Conservation (phyloP, 1,140 invertebrate genomes). For the Drosophila burlai region DNA sequence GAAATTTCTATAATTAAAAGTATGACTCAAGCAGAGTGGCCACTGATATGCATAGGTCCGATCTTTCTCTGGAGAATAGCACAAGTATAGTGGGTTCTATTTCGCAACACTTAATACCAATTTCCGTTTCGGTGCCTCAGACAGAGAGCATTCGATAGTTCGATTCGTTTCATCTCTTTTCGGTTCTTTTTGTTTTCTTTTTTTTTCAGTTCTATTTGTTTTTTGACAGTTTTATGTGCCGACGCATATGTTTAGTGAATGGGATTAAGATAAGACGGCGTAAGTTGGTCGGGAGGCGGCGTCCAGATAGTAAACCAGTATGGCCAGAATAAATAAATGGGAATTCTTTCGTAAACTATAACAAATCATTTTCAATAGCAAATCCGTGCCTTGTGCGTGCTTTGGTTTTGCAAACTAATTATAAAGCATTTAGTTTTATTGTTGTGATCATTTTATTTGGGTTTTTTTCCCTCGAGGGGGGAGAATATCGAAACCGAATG, state of each 20-base stretch:
- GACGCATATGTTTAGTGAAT: constrained; percentile 79
- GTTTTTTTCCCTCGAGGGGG: constrained; percentile 18
- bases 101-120: not conserved
- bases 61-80: not conserved
- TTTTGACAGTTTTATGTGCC: constrained; percentile 81
- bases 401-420: constrained; percentile 74
- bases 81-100: too few species aligned
- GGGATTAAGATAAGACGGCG: constrained; percentile 81
- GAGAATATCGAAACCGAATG: constrained; percentile 37
- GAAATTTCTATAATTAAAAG: constrained; percentile 4
- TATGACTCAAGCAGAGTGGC: not conserved
- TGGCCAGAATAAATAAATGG: constrained; percentile 41
- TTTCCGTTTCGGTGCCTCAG: not conserved
- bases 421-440: constrained; percentile 84
- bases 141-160: constrained; percentile 37
- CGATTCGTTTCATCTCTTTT: constrained; percentile 13
- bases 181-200: constrained; percentile 7
- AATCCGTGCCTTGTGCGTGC: constrained; percentile 12
- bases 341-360: constrained; percentile 54
- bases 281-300: constrained; percentile 52
- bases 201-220: constrained; percentile 32
- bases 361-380: constrained; percentile 59
- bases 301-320: constrained; percentile 73
- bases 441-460: constrained; percentile 75
- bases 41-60: not conserved